These are phyloP conservation scores for Chromoteleia sp. DNA, from an alignment of 2,888 invertebrate species.

Conservation along the genomic window DNA sequence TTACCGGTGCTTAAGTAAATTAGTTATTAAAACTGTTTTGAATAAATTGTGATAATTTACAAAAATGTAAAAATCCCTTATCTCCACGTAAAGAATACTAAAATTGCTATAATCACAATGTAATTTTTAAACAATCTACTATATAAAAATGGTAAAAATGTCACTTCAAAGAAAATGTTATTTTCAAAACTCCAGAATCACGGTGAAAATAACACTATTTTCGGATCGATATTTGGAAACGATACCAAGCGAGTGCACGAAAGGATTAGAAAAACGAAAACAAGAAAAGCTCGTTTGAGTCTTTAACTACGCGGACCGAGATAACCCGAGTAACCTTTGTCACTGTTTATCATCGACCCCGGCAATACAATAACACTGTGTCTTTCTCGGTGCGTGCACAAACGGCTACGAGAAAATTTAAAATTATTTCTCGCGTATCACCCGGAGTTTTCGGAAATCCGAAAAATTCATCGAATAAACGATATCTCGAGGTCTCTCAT, in stretches of 20 bases:
- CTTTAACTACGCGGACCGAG: constrained; percentile 23
- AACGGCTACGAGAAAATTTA: constrained; percentile 11
- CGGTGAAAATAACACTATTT: constrained; percentile 18
- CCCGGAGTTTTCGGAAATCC: background rate
- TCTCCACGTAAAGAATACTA: too few relatives aligned
- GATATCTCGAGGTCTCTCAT: too few relatives aligned
- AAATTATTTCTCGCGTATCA: background rate
- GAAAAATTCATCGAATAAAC: background rate
- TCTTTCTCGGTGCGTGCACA: constrained; percentile 6
- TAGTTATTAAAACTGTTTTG: too few relatives aligned
- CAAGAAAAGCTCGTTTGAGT: constrained; percentile 44
- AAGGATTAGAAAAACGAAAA: constrained; percentile 51
- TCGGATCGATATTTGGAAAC: constrained; percentile 1
- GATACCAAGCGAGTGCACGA: constrained; percentile 9
- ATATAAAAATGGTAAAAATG: too few relatives aligned
- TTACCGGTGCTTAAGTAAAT: too few relatives aligned
- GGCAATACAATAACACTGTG: constrained; percentile 39
- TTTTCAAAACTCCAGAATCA: background rate
- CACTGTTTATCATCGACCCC: constrained; percentile 62
- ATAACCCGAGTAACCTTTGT: constrained; percentile 59
- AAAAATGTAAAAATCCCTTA: too few relatives aligned
- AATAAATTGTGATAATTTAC: too few relatives aligned
- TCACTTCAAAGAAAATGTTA: background rate
- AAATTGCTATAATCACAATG: too few relatives aligned
- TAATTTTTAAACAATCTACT: too few relatives aligned